These are phyloP conservation scores for Drosophila multiciliata DNA, from an alignment of 2,888 invertebrate genomes.

Conservation along the genomic window DNA sequence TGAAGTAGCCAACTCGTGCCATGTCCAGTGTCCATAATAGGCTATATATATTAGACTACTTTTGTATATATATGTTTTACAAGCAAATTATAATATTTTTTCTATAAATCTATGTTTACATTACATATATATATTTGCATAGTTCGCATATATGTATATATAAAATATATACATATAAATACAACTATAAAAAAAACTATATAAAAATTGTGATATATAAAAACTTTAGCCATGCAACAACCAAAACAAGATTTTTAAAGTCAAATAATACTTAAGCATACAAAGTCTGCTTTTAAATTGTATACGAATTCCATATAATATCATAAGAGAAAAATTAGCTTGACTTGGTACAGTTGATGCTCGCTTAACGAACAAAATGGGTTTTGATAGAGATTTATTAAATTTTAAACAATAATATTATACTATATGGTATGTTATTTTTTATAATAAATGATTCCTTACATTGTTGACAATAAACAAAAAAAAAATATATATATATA, in stretches of 20 bases:
- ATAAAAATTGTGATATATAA: slow-evolving; percentile 34
- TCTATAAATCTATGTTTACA: slow-evolving; percentile 3
- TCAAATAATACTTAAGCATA: neutral
- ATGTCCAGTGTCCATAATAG: slow-evolving; percentile 25
- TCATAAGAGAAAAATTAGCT: neutral
- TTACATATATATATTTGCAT: slow-evolving; percentile 3
- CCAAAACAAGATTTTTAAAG: neutral
- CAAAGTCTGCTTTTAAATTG: neutral
- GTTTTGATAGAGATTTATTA: neutral
- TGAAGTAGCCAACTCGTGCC: slow-evolving; percentile 41
- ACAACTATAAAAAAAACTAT: no score
- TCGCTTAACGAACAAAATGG: neutral
- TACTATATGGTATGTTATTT: neutral
- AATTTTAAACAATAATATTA: neutral
- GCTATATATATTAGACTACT: slow-evolving; percentile 6
- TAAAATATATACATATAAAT: no score
- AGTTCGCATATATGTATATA: neutral
- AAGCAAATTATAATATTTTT: slow-evolving; percentile 12
- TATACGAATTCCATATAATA: neutral
- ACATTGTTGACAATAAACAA: neutral
- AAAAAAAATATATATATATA: neutral
- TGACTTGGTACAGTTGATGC: neutral
- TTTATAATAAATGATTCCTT: neutral
- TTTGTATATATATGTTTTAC: slow-evolving; percentile 9
- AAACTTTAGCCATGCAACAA: slow-evolving; percentile 19